Evolutionary conservation across 2,888 invertebrate genomes (phyloP).

Genomic region (Leucophora obtusa): DNA sequence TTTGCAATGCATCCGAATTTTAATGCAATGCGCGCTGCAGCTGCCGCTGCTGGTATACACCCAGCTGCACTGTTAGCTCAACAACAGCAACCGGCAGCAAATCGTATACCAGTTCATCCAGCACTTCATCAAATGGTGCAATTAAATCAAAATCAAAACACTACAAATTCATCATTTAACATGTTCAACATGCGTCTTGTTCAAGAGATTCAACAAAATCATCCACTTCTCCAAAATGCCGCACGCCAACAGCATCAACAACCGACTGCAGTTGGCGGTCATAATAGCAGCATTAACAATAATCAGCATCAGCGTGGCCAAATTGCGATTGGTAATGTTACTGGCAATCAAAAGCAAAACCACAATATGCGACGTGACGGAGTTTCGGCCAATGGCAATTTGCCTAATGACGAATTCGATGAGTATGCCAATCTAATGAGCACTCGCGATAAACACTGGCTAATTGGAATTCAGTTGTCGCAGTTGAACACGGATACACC

Average conservation of each 20-base stretch:
- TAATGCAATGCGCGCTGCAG: constrained; percentile 77
- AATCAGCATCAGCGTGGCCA: constrained; percentile 68
- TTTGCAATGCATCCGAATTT: constrained; percentile 79
- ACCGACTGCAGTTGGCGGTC: constrained; percentile 53
- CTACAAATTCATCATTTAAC: constrained; percentile 73
- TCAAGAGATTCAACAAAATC: constrained; percentile 79
- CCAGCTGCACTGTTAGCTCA: constrained; percentile 72
- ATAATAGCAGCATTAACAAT: constrained; percentile 65
- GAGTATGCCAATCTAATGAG: constrained; percentile 97
- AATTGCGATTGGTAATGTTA: constrained; percentile 18
- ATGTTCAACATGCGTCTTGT: constrained; percentile 78
- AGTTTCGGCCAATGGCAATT: constrained; percentile 75
- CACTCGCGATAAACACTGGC: constrained; percentile 95
- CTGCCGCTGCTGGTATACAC: constrained; percentile 72
- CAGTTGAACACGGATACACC: constrained; percentile 97
- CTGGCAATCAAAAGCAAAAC: constrained; percentile 47
- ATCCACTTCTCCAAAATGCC: constrained; percentile 76
- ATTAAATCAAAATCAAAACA: constrained; percentile 67
- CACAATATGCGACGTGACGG: constrained; percentile 70
- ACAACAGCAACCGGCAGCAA: constrained; percentile 55
- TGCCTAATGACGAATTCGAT: constrained; percentile 81
- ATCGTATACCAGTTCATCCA: constrained; percentile 76
- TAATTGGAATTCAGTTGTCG: constrained; percentile 95
- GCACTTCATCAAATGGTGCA: constrained; percentile 65
- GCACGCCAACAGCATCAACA: constrained; percentile 70